Evolutionary conservation across 2,888 invertebrate species (phyloP), one percentile per base, ranked within the genome.

Genomic region (Aleiodes leptofemur): DNA sequence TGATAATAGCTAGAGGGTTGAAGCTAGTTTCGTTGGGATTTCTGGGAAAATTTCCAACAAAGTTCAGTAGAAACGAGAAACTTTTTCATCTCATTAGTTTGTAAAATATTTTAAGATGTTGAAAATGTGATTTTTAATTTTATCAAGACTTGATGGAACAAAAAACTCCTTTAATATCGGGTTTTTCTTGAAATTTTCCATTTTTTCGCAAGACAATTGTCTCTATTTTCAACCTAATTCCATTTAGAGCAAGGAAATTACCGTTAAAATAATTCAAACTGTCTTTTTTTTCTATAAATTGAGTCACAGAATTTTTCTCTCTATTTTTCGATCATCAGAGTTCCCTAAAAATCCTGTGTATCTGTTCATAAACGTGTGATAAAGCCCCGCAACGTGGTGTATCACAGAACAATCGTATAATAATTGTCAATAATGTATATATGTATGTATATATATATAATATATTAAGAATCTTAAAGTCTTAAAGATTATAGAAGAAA

Each of bases 311-410:
- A 68, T 68, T 14, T 59, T 31, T 31, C n/a, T 13, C 29, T 29
- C 9, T 6, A 14, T 13, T 34, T 31, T 23, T 51, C 14, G 34
- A 69, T 71, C 43, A 61, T 57, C 71, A n/a, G 38, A 50, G 16
- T 59, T 34, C 23, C 23, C 16, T 31, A 14, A 14, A 16, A 72
- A 51, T 66, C 61, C 51, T 74, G 69, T 73, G 59, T 74, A 76
- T 76, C 66, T 79, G 76, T 76, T 75, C 74, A 77, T 80, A 74
- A 72, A 85, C 82, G 81, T 85, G 89, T 89, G 89, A 89, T 89
- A 88, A 89, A 89, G 88, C 88, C 88, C 87, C 89, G 87, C 86
- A 89, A 88, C 85, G 86, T 88, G 88, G 87, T 88, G 86, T 89
- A 89, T 89, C 89, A 89, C 89, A 89, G 89, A 89, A 89, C 87